These are phyloP conservation scores for Amphilophus citrinellus DNA, from an alignment of 2,113 vertebrate genomes.

Conservation along the genomic window DNA sequence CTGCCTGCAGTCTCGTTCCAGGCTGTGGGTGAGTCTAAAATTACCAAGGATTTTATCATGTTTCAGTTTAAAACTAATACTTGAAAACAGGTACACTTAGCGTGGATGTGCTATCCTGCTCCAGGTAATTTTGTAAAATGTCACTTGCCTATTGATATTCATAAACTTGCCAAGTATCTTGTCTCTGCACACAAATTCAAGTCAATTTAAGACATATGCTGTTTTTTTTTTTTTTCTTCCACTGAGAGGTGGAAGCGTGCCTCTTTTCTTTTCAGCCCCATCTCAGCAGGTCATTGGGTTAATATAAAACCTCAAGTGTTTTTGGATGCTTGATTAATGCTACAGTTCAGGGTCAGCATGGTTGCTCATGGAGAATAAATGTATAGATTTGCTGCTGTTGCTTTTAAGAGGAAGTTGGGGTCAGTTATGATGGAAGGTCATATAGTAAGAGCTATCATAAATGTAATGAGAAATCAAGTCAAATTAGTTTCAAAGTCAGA, in stretches of 20 bases:
- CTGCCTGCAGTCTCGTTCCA: background rate
- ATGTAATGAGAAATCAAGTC: background rate
- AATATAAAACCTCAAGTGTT: background rate
- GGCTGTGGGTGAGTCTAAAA: background rate
- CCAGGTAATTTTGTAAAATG: background rate
- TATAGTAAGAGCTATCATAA: background rate
- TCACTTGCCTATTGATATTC: background rate
- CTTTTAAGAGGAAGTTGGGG: conserved; percentile 2
- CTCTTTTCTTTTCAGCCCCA: conserved; percentile 4
- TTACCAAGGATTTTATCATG: background rate
- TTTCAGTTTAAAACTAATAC: background rate
- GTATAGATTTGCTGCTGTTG: background rate
- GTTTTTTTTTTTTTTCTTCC: background rate
- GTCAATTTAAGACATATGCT: background rate
- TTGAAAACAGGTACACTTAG: background rate
- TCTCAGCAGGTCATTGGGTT: background rate
- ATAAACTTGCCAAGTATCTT: background rate
- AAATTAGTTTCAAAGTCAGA: background rate
- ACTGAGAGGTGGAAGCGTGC: background rate
- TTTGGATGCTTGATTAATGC: background rate
- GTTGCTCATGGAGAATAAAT: conserved; percentile 4
- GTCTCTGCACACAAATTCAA: background rate
- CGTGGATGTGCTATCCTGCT: background rate
- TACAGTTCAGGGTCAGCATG: background rate
- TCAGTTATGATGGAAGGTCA: background rate